Percentiles rank a stretch among this genome's conserved stretches.
Evolutionary conservation across 2,797 vertebrate species (phyloP).

Genomic region (Acipenser ruthenus): DNA sequence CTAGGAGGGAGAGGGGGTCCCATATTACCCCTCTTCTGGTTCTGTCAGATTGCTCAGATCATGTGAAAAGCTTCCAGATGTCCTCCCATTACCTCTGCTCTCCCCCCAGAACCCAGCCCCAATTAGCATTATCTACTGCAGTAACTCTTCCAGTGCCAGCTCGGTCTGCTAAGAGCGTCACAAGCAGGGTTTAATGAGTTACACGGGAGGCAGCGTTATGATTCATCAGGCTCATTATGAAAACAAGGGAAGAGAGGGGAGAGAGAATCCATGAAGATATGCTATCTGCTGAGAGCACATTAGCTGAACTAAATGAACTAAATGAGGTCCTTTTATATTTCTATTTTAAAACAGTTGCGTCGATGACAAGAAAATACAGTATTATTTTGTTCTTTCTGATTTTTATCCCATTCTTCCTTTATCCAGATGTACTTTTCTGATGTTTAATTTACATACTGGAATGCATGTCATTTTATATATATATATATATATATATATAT

Average conservation of each 20-base stretch:
- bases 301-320: conserved; percentile 35
- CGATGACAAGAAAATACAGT: conserved; percentile 41
- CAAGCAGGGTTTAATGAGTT: background rate
- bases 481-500: too few relatives aligned
- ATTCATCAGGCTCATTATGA: background rate
- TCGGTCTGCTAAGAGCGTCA: background rate
- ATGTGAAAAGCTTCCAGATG: background rate
- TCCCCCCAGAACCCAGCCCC: background rate
- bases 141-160: background rate
- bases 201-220: background rate
- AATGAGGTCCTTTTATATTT: conserved; percentile 14
- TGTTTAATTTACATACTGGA: too few relatives aligned
- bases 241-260: background rate
- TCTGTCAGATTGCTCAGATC: background rate
- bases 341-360: conserved; percentile 39
- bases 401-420: background rate
- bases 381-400: background rate
- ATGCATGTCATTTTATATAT: too few relatives aligned
- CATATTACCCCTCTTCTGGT: background rate
- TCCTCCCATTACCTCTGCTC: background rate
- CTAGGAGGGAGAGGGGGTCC: background rate
- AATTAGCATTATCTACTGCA: background rate
- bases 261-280: conserved; percentile 36
- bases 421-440: conserved; percentile 16
- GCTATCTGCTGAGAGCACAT: conserved; percentile 43